Conservation (phyloP, 2,113 vertebrate genomes). For the Cottus gobio region DNA sequence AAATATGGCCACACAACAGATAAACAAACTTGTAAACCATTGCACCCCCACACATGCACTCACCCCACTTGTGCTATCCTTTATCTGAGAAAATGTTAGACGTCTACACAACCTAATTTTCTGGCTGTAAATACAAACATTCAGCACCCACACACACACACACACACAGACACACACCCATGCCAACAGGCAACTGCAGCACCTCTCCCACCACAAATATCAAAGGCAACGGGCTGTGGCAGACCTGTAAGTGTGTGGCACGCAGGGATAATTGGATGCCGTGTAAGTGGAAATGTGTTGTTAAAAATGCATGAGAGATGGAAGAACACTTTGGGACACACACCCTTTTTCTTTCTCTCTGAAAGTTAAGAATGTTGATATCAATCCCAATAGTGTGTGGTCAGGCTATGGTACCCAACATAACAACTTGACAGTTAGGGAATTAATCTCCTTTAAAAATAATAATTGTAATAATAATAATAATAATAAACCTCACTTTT, state of each 20-base stretch:
- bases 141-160: not conserved
- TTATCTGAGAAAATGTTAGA: slow-evolving; percentile 28
- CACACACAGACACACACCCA: too few species aligned
- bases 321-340: not conserved
- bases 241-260: slow-evolving; percentile 16
- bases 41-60: not conserved
- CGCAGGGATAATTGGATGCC: slow-evolving; percentile 16
- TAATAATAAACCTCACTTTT: too few species aligned
- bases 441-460: not conserved
- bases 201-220: slow-evolving; percentile 28
- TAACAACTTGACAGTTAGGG: not conserved
- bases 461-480: too few species aligned
- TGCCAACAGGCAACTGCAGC: slow-evolving; percentile 29
- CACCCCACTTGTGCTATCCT: not conserved
- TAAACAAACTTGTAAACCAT: slow-evolving; percentile 30
- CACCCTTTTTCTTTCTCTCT: not conserved
- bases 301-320: slow-evolving; percentile 1
- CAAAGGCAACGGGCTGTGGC: slow-evolving; percentile 31
- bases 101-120: slow-evolving; percentile 19
- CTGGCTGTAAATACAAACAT: too few species aligned
- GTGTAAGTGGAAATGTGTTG: slow-evolving; percentile 48
- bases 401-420: not conserved
- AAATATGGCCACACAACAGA: slow-evolving; percentile 1
- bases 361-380: not conserved
- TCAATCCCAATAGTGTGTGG: not conserved